Base-by-base conservation (phyloP, 2,797 vertebrate species). In the Epinephelus malabaricus region DNA sequence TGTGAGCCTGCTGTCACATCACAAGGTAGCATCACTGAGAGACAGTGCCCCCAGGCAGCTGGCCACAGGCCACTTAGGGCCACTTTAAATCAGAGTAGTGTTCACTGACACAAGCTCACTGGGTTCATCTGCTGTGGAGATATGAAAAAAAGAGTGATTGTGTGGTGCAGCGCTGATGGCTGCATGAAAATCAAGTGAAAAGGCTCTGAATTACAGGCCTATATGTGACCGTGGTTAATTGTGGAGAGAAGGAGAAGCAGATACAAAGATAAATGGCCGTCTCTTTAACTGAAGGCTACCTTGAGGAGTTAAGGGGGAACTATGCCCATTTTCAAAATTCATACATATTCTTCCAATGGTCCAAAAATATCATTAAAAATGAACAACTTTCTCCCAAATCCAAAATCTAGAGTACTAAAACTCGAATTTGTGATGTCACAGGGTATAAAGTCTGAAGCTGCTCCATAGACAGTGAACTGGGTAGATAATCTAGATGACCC, bases 11-110 rank as follows among this genome's bases (percentile, higher is more conserved):
- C 53, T 69, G 51, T 90, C 69, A 43, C 78, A 87, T 95, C 88
- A 93, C 92, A 91, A 89, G 92, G 87, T 86, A 64, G 54, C 45
- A 21, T 86, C 87, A 79, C 70, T 81, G 46, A 86, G 76, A 86
- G 75, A 59, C 83, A 69, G n/a, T 43, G 77, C 79, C 92, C 74
- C 25, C 65, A 51, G 82, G 90, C 86, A 45, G 46, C 73, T 78
- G 86, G 79, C 82, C 47, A 51, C 46, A 34, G 34, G 78, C 82
- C 79, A 87, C 47, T 77, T 21, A 82, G 66, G 80, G 75, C 76
- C 76, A 59, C 78, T 84, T 86, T 79, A 86, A 92, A 89, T 88
- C 76, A 73, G 59, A 76, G 78, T 54, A 69, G 84, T 77, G 78
- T 84, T 91, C 81, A 49, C 75, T 40, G 76, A 87, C 69, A 70